These are phyloP conservation scores for Onychomys torridus DNA, from an alignment of 2,797 vertebrate genomes.

Conservation along the genomic window DNA sequence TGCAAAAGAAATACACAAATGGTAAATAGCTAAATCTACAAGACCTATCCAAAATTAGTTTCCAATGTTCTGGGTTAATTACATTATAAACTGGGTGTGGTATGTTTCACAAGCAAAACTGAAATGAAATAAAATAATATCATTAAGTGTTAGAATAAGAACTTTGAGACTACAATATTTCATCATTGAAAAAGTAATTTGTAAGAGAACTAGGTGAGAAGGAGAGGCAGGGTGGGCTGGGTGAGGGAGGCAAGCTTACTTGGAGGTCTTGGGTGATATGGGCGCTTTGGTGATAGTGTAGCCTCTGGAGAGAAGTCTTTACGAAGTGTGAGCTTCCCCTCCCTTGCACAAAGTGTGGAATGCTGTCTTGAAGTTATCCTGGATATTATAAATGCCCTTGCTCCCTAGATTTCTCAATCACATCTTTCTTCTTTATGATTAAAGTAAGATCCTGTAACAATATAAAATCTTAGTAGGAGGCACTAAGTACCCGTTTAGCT, in stretches of 20 bases:
- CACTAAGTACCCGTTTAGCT: slow-evolving; percentile 34
- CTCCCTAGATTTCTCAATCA: slow-evolving; percentile 17
- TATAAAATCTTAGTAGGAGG: slow-evolving; percentile 17
- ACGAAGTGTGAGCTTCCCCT: not conserved
- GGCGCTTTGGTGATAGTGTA: not conserved
- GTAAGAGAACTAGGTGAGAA: not conserved
- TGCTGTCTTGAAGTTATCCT: slow-evolving; percentile 1
- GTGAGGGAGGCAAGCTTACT: not conserved
- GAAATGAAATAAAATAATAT: slow-evolving; percentile 43
- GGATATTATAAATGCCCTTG: not conserved
- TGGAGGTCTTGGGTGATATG: not conserved
- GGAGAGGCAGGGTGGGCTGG: not conserved
- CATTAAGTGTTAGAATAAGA: not conserved
- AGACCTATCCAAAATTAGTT: slow-evolving; percentile 56
- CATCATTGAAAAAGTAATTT: slow-evolving; percentile 1
- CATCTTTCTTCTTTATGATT: slow-evolving; percentile 42
- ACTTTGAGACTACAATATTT: not conserved
- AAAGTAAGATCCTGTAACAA: not conserved
- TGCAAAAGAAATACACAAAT: slow-evolving; percentile 53
- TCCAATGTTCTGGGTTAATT: slow-evolving; percentile 68
- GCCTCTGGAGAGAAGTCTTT: slow-evolving; percentile 13
- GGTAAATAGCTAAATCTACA: slow-evolving; percentile 45
- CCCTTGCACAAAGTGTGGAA: not conserved
- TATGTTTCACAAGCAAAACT: slow-evolving; percentile 59
- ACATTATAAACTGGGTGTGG: slow-evolving; percentile 64